Conservation (phyloP, 2,888 invertebrate genomes). For the Mechanitis messenoides region DNA sequence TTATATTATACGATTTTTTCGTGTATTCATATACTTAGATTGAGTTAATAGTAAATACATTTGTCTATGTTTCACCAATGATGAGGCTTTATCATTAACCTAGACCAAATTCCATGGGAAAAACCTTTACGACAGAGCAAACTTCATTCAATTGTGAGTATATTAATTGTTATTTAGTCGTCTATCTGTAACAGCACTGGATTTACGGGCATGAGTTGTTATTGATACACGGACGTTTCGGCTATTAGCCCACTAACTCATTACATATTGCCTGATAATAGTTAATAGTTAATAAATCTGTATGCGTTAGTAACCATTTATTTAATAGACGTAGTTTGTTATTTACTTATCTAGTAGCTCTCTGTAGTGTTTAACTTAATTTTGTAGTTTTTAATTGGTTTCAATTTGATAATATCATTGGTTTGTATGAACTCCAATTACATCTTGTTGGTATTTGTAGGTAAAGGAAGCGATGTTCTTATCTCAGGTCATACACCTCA, state of each 20-base stretch:
- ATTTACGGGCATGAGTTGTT: conserved; percentile 44
- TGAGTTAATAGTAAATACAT: conserved; percentile 21
- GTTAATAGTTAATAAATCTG: conserved; percentile 30
- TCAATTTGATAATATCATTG: neutral
- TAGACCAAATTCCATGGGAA: conserved; percentile 59
- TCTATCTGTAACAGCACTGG: conserved; percentile 35
- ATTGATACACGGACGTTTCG: conserved; percentile 48
- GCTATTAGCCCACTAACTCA: conserved; percentile 58
- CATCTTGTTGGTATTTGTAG: neutral
- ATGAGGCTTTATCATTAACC: conserved; percentile 54
- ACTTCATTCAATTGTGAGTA: conserved; percentile 62
- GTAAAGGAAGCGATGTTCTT: neutral
- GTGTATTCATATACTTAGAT: conserved; percentile 30
- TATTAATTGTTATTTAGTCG: conserved; percentile 36
- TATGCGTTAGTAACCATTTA: conserved; percentile 22
- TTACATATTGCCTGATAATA: conserved; percentile 63
- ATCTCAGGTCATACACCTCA: neutral
- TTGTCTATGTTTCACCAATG: conserved; percentile 29
- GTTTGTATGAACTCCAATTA: neutral
- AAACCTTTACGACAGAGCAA: conserved; percentile 49
- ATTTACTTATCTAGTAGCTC: conserved; percentile 14
- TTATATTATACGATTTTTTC: conserved; percentile 30
- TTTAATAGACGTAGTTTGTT: conserved; percentile 21
- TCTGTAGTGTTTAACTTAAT: conserved; percentile 18
- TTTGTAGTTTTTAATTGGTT: conserved; percentile 16